Conservation (phyloP, 1,140 invertebrate species). For the Halesus radiatus region DNA sequence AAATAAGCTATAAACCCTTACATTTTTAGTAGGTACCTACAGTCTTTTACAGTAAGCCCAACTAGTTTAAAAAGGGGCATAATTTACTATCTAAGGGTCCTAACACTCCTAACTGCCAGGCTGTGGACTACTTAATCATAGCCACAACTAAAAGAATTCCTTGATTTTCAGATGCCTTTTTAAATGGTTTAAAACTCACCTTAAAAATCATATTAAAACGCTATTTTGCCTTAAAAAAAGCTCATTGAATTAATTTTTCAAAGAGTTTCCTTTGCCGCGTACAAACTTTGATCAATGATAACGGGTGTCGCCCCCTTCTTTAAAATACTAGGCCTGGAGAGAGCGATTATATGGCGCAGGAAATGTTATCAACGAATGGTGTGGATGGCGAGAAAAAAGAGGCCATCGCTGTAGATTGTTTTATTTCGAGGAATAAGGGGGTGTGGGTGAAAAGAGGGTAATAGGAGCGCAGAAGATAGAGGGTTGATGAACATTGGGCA, state of each 20-base stretch:
- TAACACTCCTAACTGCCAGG: too few relatives aligned
- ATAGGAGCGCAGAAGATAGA: slow-evolving; percentile 9
- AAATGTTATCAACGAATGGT: slow-evolving; percentile 35
- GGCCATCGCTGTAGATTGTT: slow-evolving; percentile 47
- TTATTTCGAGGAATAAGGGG: slow-evolving; percentile 18
- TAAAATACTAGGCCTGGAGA: slow-evolving; percentile 10
- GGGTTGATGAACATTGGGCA: slow-evolving; percentile 1
- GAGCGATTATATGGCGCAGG: background rate
- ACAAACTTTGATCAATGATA: slow-evolving; percentile 11
- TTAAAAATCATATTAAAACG: too few relatives aligned
- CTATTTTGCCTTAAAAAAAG: background rate
- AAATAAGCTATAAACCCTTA: too few relatives aligned
- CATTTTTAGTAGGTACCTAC: too few relatives aligned
- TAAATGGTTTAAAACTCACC: too few relatives aligned
- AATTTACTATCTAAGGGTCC: too few relatives aligned
- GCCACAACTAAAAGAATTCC: too few relatives aligned
- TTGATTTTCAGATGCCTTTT: too few relatives aligned
- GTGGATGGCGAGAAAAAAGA: slow-evolving; percentile 27
- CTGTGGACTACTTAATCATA: too few relatives aligned
- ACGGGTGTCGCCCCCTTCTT: background rate
- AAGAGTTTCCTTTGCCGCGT: background rate
- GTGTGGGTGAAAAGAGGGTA: background rate
- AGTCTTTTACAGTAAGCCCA: too few relatives aligned
- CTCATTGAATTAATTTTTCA: background rate
- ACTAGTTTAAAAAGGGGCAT: too few relatives aligned